A percentile compares a stretch with the other conserved stretches of the same genome.
These are phyloP conservation scores for Pogona vitticeps DNA, from an alignment of 2,113 vertebrate genomes.

Conservation along the genomic window DNA sequence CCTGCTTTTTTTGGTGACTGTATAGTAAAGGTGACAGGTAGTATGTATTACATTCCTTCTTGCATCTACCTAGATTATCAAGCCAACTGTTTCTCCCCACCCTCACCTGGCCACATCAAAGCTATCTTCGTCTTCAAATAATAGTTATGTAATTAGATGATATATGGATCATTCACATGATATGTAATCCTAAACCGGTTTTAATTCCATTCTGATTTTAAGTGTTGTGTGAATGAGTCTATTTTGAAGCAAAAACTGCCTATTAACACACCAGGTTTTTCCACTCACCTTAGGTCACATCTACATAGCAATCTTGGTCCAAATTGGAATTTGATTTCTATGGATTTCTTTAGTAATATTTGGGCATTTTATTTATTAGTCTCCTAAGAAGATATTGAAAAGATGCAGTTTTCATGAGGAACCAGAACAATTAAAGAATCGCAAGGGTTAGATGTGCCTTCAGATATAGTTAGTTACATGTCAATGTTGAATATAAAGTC, in stretches of 20 bases:
- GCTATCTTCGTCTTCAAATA: background rate
- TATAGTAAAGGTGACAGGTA: no score
- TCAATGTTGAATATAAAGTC: background rate
- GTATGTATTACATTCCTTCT: background rate
- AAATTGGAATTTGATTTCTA: background rate
- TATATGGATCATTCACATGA: background rate
- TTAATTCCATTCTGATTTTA: background rate
- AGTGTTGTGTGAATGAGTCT: background rate
- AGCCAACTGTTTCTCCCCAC: no score
- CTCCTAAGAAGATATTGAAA: background rate
- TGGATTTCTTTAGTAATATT: background rate
- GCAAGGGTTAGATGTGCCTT: background rate
- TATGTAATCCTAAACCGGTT: background rate
- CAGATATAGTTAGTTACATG: background rate
- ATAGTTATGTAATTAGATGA: background rate
- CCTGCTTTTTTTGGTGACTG: no score
- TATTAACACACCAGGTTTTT: background rate
- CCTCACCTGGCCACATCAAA: no score
- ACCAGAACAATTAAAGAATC: background rate
- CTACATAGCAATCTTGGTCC: no score
- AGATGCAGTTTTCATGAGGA: background rate
- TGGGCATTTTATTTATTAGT: background rate
- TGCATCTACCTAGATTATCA: background rate
- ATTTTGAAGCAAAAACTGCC: background rate
- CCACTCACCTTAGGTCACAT: background rate